phyloP scores from a whole-genome alignment of 2,797 vertebrate species.

The Miichthys miiuy region DNA sequence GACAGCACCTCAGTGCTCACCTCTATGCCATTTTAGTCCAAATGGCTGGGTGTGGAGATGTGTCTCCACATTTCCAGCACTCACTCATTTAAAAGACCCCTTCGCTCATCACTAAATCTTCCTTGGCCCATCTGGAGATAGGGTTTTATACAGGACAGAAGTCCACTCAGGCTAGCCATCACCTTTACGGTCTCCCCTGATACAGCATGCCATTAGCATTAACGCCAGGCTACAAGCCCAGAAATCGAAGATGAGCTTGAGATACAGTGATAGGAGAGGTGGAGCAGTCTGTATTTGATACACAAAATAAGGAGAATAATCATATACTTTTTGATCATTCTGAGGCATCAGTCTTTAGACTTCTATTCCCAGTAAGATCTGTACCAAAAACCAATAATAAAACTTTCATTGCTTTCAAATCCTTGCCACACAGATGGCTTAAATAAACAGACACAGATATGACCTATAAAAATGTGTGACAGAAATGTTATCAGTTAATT shows the following conservation, averaged over 20 bases:
- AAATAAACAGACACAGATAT: slow-evolving; percentile 40
- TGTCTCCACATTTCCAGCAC: slow-evolving; percentile 76
- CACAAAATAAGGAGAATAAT: slow-evolving; percentile 14
- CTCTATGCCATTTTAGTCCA: slow-evolving; percentile 73
- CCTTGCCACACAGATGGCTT: slow-evolving; percentile 71
- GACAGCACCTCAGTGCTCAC: slow-evolving; percentile 76
- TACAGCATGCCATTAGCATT: slow-evolving; percentile 71
- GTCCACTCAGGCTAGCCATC: slow-evolving; percentile 74
- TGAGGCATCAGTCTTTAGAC: slow-evolving; percentile 29
- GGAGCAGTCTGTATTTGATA: slow-evolving; percentile 21
- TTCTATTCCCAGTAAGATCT: slow-evolving; percentile 42
- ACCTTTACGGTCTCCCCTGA: slow-evolving; percentile 69
- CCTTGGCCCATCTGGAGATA: slow-evolving; percentile 69
- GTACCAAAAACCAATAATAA: slow-evolving; percentile 43
- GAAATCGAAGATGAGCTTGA: slow-evolving; percentile 56
- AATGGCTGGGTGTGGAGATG: slow-evolving; percentile 77
- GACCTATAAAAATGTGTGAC: background rate
- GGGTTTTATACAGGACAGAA: slow-evolving; percentile 72
- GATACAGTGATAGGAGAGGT: slow-evolving; percentile 19
- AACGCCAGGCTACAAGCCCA: slow-evolving; percentile 50
- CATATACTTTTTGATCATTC: slow-evolving; percentile 35
- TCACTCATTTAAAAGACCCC: slow-evolving; percentile 83
- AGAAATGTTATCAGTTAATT: slow-evolving; percentile 9
- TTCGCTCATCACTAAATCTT: slow-evolving; percentile 81
- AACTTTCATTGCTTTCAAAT: slow-evolving; percentile 61